These are phyloP conservation scores for Pseudopipra pipra DNA, from an alignment of 2,113 vertebrate genomes.

Conservation along the genomic window DNA sequence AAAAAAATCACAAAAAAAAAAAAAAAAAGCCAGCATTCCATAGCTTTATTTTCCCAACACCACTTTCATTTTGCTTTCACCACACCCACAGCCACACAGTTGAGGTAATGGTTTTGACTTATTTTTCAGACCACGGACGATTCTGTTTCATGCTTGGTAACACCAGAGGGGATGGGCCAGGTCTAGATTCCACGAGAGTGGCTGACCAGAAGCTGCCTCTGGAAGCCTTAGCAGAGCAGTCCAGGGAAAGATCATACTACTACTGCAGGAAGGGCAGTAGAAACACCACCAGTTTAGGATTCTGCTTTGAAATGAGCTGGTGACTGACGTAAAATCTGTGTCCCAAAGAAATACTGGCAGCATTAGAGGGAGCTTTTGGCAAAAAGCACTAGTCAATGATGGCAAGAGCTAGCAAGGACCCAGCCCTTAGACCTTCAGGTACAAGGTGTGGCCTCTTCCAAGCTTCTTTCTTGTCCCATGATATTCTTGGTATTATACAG, in stretches of 20 bases:
- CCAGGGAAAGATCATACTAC: neutral
- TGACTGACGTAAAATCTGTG: rapidly evolving
- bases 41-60: neutral
- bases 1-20: too few species aligned
- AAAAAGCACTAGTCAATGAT: neutral
- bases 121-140: rapidly evolving
- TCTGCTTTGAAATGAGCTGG: neutral
- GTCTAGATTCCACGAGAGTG: neutral
- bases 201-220: neutral
- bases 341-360: neutral
- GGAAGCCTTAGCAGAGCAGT: neutral
- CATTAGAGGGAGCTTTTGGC: neutral
- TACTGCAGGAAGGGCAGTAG: neutral
- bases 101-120: neutral
- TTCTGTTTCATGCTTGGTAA: neutral
- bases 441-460: neutral
- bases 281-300: neutral
- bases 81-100: neutral
- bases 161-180: too few species aligned
- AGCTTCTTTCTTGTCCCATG: rapidly evolving
- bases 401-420: neutral
- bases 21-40: neutral
- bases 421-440: neutral
- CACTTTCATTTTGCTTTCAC: neutral
- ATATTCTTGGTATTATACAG: neutral